Evolutionary conservation across 2,888 invertebrate genomes (phyloP), one percentile per base, ranked within the genome.

Genomic region (Eulithis testata): DNA sequence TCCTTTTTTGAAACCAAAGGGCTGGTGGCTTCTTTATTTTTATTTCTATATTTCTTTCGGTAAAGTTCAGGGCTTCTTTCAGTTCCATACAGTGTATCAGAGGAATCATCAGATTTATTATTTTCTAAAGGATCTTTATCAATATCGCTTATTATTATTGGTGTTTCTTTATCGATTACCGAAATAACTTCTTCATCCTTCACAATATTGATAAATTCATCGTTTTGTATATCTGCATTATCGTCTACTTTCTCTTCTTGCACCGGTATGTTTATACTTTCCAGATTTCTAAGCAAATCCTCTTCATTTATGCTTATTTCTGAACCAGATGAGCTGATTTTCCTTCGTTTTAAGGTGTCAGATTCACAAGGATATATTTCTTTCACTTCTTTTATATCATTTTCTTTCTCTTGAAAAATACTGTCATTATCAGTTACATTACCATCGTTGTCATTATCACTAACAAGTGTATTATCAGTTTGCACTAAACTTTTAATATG

Each of bases 181-280:
- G 52, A 7, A 37, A 36, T 51, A 4, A 31, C n/a, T 8, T 36
- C 52, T 4, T 49, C 11, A 8, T 49, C 49, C 12, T 52, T 52
- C 9, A 12, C 36, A 40, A 8, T 8, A 37, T 53, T 11, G 14
- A 14, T 40, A 14, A 5, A 8, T 9, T 53, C 14, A 40, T 53
- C 14, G 27, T 9, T 44, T 4, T 11, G 21, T 21, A 21, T 55
- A n/a, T 3, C 27, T 40, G 40, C 9, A 6, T n/a, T 5, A 6
- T 4, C 7, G 12, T 54, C 54, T 43, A 11, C 4, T 27, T 69
- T 67, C 3, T 45, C 11, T 21, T 43, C 27, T 6, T 63, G 60
- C 4, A 69, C 59, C 21, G 89, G 89, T 65, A 89, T 88, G 2
- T 82, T 76, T 57, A 87, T 84, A 66, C 79, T 85, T 71, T 88